A percentile compares a stretch with the other conserved stretches of the same genome.
Evolutionary conservation across 2,888 invertebrate genomes (phyloP).

Genomic region (Belgica antarctica): DNA sequence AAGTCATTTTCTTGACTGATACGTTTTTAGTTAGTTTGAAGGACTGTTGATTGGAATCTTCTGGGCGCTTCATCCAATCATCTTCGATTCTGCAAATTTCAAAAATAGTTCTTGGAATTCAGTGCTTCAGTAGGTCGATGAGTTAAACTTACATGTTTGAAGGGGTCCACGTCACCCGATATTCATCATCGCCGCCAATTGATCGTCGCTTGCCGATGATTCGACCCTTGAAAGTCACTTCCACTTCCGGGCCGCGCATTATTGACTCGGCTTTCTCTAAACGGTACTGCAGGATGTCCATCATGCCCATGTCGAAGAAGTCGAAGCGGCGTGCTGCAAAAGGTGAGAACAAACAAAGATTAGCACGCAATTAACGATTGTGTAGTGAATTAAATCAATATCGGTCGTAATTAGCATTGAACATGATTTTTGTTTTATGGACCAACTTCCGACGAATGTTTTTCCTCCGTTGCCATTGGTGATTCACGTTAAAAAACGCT

Average conservation of each 20-base stretch:
- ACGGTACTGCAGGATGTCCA: conserved; percentile 87
- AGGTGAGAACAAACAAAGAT: too few species aligned
- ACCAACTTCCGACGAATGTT: background rate
- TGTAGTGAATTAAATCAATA: too few species aligned
- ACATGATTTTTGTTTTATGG: background rate
- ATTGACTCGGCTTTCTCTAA: conserved; percentile 66
- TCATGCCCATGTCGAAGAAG: conserved; percentile 87
- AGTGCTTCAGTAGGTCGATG: background rate
- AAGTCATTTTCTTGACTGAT: conserved; percentile 34
- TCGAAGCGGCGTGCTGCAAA: conserved; percentile 87
- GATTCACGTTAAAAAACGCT: background rate
- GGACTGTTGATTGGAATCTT: conserved; percentile 17
- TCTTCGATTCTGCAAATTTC: conserved; percentile 19
- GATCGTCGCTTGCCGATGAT: conserved; percentile 66
- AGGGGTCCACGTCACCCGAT: conserved; percentile 80
- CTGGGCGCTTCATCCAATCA: conserved; percentile 40
- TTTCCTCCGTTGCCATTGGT: background rate
- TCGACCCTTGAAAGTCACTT: conserved; percentile 70
- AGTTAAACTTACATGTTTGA: conserved; percentile 73
- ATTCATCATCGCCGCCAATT: conserved; percentile 65
- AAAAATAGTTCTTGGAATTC: conserved; percentile 21
- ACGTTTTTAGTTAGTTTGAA: conserved; percentile 36
- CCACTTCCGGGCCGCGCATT: conserved; percentile 64
- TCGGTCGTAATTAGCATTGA: background rate
- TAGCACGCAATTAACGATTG: too few species aligned